These are phyloP conservation scores for Antheraea pernyi DNA, from an alignment of 1,140 invertebrate genomes.

Conservation along the genomic window DNA sequence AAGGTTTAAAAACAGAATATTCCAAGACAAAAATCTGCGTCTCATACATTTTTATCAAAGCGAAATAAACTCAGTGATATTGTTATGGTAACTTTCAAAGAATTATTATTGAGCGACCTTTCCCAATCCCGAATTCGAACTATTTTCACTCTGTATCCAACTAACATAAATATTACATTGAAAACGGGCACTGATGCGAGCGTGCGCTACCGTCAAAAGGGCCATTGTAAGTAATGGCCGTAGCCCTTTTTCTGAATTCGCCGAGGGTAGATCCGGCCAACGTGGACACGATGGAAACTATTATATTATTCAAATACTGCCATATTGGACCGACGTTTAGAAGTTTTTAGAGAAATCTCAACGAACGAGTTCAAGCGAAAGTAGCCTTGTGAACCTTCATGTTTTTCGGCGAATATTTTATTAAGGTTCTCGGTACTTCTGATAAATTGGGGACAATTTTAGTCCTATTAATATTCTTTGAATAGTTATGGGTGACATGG, in stretches of 20 bases:
- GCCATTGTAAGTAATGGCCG: conserved; percentile 25
- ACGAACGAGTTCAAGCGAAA: conserved; percentile 10
- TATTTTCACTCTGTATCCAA: not conserved
- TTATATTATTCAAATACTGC: conserved; percentile 63
- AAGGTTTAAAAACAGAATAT: not conserved
- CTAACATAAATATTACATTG: conserved; percentile 28
- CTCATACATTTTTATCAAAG: no score
- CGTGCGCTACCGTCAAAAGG: conserved; percentile 17
- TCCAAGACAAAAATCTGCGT: not conserved
- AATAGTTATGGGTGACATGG: no score
- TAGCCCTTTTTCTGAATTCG: conserved; percentile 16
- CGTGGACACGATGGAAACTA: conserved; percentile 25
- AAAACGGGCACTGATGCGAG: conserved; percentile 11
- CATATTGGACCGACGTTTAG: conserved; percentile 39
- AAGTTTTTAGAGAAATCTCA: conserved; percentile 25
- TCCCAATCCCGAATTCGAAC: not conserved
- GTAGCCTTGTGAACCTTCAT: not conserved
- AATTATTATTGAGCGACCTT: conserved; percentile 1
- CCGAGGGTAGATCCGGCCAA: conserved; percentile 4
- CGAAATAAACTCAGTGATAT: no score
- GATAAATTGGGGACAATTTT: not conserved
- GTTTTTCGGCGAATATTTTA: not conserved
- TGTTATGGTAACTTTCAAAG: not conserved
- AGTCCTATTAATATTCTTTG: no score
- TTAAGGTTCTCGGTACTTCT: not conserved